Base-by-base conservation (phyloP, 2,797 vertebrate genomes). In the Cuculus canorus region DNA sequence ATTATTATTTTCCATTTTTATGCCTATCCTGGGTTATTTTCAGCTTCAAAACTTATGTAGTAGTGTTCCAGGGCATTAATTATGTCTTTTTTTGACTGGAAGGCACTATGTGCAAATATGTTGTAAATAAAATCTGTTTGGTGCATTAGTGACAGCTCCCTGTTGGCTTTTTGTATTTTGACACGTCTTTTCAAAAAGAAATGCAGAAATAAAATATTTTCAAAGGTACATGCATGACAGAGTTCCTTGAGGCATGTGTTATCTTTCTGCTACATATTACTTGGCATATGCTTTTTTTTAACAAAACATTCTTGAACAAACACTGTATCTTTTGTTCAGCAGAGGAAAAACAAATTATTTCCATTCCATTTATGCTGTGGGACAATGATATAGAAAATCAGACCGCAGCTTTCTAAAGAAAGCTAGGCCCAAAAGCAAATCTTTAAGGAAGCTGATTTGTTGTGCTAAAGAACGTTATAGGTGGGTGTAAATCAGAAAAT, bases 131-230 rank as follows among this genome's bases (percentile, higher is more conserved):
- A 88, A 92, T 52, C 78, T 86, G 43, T 65, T 95, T 45, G 30
- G 59, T 76, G 43, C 25, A 76, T 84, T 88, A 90, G 63, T 82
- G 85, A 94, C 57, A 84, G 71, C 59, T 86, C 63, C 78, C 76
- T 61, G 66, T 82, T 86, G 75, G 50, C 43, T 95, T 95, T 86
- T 48, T 1, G 0, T 82, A 89, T 90, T 95, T 77, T 95, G 65
- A 93, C 69, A 60, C 53, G 92, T 78, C 23, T 71, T 91, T 90
- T 88, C 75, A 77, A 77, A 82, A 76, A 52, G 12, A 73, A 93
- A 94, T 23, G 70, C 9, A 78, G 32, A 94, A 96, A 86, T 86
- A 93, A 92, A 95, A 64, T 82, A 81, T 91, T 96, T 96, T 92
- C 63, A 80, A 75, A 94, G 70, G 60, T 77, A 48, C 4, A 17